Evolutionary conservation across 2,888 invertebrate genomes (phyloP), one percentile per base, ranked within the genome.

Genomic region (Anodontia alba): DNA sequence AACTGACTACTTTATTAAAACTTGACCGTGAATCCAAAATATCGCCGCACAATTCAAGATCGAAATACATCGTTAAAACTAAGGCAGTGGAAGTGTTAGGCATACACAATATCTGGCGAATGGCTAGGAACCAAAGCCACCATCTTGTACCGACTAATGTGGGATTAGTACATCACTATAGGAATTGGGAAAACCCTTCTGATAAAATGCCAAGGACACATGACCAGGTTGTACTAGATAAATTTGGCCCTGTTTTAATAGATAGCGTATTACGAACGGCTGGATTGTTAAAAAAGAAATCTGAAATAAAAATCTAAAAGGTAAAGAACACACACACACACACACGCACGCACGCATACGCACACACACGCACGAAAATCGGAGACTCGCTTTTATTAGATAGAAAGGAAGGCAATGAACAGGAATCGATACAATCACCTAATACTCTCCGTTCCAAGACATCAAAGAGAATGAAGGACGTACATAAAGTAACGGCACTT

Each of bases 81-180:
- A n/a, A 26, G 12, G 42, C 70, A 2, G 87, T 88, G 3, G 87
- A 87, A 20, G 77, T 78, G 8, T 82, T 91, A 0, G 90, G 91
- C n/a, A 89, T 92, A 29, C 92, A 92, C 67, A 83, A 86, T 43
- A 80, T 90, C 7, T 88, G 87, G 83, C 51, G 38, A 3, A 71
- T 77, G 33, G 43, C 83, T 0, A 36, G 77, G 0, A 79, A 78
- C 0, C 26, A 70, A 0, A 71, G 66, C 15, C 57, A 54, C 3
- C 51, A 73, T 20, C 72, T 77, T 20, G 82, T 89, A 0, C 54
- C 78, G 0, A 69, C 73, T 5, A 38, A 54, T 7, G 74, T 76
- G 1, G 91, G 84, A 0, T 68, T 89, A n/a, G 78, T 91, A 33
- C 90, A 91, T 68, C 92, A 92, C 67, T 92, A 91, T 77, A 80